A percentile compares a stretch with the other conserved stretches of the same genome.
phyloP scores from a whole-genome alignment of 2,888 invertebrate species.

The Hirtodrosophila confusa region DNA sequence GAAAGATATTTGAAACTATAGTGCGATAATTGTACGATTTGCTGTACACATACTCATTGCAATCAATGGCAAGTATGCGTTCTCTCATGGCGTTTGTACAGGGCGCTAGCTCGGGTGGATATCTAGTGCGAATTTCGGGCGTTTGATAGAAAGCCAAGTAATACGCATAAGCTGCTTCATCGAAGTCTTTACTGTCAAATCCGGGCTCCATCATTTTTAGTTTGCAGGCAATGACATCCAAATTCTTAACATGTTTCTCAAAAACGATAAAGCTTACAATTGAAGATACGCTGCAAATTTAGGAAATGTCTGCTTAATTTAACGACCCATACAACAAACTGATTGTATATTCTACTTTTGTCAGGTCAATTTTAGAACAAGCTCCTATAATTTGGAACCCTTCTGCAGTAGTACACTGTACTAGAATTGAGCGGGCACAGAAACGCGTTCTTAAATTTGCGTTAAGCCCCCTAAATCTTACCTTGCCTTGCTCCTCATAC shows the following conservation, averaged over 20 bases:
- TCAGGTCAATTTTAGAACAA: too few species aligned
- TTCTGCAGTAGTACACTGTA: too few species aligned
- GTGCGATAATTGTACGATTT: not conserved
- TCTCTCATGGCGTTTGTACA: slow-evolving; percentile 19
- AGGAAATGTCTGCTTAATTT: too few species aligned
- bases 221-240: slow-evolving; percentile 39
- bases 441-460: too few species aligned
- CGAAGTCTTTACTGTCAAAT: slow-evolving; percentile 34
- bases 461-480: too few species aligned
- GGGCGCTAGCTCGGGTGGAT: slow-evolving; percentile 3
- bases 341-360: too few species aligned
- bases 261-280: slow-evolving; percentile 44
- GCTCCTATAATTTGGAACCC: too few species aligned
- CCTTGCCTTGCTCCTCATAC: too few species aligned
- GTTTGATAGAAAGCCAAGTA: slow-evolving; percentile 48
- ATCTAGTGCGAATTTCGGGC: slow-evolving; percentile 47
- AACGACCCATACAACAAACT: too few species aligned
- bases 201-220: slow-evolving; percentile 31
- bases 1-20: not conserved
- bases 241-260: slow-evolving; percentile 35
- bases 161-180: slow-evolving; percentile 39
- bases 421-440: too few species aligned
- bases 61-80: slow-evolving; percentile 14
- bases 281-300: slow-evolving; percentile 10
- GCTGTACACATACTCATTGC: slow-evolving; percentile 11